Percentiles rank a stretch among this genome's conserved stretches.
phyloP scores from a whole-genome alignment of 2,113 vertebrate genomes.

The Leucopternis melanops region DNA sequence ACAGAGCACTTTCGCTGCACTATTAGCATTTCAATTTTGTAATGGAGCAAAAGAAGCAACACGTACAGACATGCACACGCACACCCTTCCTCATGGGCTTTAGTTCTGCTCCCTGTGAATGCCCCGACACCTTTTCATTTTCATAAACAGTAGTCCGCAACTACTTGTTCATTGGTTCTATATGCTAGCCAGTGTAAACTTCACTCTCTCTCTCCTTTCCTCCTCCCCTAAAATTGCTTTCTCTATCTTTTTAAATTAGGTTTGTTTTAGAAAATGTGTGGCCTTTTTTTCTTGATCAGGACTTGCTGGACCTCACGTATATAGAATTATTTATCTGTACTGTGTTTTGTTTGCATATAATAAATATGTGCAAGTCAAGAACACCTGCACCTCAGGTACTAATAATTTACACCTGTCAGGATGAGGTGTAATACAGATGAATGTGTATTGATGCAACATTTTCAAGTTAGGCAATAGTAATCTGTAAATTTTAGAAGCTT shows the following conservation, averaged over 20 bases:
- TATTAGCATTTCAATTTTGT: background rate
- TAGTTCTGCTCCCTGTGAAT: background rate
- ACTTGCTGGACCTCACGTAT: background rate
- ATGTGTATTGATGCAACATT: background rate
- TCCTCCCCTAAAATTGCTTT: background rate
- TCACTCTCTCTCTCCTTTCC: background rate
- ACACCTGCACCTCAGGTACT: background rate
- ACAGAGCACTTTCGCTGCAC: background rate
- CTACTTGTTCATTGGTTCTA: background rate
- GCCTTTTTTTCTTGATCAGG: background rate
- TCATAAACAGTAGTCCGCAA: background rate
- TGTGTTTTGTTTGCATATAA: background rate
- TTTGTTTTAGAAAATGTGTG: background rate
- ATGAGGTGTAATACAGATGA: background rate
- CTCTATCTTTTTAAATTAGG: background rate
- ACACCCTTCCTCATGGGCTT: background rate
- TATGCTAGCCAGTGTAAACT: background rate
- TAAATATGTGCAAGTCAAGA: background rate
- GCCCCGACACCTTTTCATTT: background rate
- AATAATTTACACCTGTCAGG: background rate
- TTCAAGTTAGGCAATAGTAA: background rate
- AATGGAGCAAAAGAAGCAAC: background rate
- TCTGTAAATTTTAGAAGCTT: background rate
- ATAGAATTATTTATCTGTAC: background rate
- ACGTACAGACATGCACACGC: fast-evolving